A percentile compares a stretch with the other conserved stretches of the same genome.
These are phyloP conservation scores for Chaetodon trifasciatus DNA, from an alignment of 2,797 vertebrate genomes.

Conservation along the genomic window DNA sequence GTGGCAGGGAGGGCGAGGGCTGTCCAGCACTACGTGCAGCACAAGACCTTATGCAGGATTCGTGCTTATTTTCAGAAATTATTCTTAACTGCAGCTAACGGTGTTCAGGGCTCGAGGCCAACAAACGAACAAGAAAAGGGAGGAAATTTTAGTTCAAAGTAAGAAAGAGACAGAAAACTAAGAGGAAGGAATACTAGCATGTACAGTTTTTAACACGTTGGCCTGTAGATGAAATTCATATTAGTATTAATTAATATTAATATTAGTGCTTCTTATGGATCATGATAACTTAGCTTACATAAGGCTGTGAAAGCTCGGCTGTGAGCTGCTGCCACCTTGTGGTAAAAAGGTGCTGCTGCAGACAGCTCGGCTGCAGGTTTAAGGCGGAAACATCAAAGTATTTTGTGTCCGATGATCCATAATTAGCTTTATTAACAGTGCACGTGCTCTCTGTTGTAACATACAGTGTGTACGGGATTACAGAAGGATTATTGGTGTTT, in stretches of 20 bases:
- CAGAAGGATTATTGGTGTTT: neutral
- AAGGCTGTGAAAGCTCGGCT: neutral
- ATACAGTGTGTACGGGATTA: neutral
- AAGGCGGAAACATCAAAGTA: neutral
- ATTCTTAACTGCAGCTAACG: neutral
- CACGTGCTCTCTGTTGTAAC: neutral
- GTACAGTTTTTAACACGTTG: no score
- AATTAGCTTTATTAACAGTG: neutral
- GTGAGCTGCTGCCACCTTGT: slow-evolving; percentile 23
- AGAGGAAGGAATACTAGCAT: no score
- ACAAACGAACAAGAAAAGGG: neutral
- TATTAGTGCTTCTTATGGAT: neutral
- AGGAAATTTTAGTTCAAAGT: no score
- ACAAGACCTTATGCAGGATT: neutral
- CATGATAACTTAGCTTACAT: neutral
- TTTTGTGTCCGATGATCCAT: neutral
- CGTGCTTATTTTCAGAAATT: neutral
- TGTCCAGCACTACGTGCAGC: neutral
- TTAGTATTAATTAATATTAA: neutral
- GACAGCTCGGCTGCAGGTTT: neutral
- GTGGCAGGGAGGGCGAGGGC: neutral
- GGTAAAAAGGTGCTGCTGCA: slow-evolving; percentile 14
- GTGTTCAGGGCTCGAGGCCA: neutral
- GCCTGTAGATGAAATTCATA: no score
- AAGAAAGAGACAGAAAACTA: no score